Percentiles rank a stretch among this genome's conserved stretches.
Evolutionary conservation across 2,888 invertebrate species (phyloP).

Genomic region (Halocaridina rubra): DNA sequence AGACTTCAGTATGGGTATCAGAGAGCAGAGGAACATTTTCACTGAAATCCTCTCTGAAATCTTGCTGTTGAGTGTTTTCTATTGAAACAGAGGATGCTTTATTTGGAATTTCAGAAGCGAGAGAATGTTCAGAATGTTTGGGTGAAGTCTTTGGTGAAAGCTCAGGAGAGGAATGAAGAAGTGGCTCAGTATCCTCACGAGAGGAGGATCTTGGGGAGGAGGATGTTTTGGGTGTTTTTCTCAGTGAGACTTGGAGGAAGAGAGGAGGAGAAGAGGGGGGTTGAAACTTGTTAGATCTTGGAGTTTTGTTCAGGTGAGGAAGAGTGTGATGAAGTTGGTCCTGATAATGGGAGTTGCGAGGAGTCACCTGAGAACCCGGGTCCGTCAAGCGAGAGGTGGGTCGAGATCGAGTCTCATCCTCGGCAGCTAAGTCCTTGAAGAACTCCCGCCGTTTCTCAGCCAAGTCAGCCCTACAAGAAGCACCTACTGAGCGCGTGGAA

Average conservation of each 20-base stretch:
- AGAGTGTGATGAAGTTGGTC: constrained; percentile 1
- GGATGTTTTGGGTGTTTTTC: neutral
- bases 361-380: constrained; percentile 27
- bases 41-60: too few species aligned
- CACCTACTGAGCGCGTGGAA: constrained; percentile 32
- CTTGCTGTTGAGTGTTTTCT: too few species aligned
- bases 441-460: constrained; percentile 58
- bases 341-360: constrained; percentile 32
- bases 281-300: neutral
- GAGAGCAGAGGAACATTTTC: neutral
- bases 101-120: neutral
- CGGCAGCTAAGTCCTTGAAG: constrained; percentile 41
- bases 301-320: neutral
- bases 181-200: neutral
- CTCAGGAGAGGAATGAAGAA: neutral
- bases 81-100: too few species aligned
- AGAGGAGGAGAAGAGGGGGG: neutral
- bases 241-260: neutral
- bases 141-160: neutral
- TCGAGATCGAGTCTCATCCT: constrained; percentile 1
- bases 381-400: constrained; percentile 13
- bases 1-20: neutral
- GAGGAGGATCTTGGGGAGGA: neutral
- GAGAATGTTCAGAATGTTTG: neutral
- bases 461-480: constrained; percentile 52